Base-by-base conservation (phyloP, 2,888 invertebrate species). In the Invenusta paracnida region DNA sequence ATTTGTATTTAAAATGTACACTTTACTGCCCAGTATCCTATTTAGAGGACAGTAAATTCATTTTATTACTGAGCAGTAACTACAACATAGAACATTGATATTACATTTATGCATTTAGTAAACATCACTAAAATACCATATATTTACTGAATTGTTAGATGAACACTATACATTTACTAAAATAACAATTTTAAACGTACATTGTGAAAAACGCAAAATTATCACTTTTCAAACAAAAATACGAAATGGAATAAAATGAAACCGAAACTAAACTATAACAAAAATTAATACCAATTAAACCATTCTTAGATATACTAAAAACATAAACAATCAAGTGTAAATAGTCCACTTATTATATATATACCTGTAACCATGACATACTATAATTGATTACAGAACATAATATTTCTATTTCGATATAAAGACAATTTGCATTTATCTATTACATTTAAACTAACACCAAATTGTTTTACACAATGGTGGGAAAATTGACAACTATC, bases 311-410 rank as follows among this genome's bases (percentile, higher is more conserved):
- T 73, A 73, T 73, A 73, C n/a, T n/a, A n/a, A n/a, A n/a, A n/a
- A n/a, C n/a, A 73, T 73, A 73, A 73, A 73, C 73, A 73, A 73
- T 25, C 73, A 73, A 73, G 73, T 73, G 73, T 73, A 73, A 73
- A 73, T n/a, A n/a, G n/a, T n/a, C n/a, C n/a, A n/a, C n/a, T n/a
- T n/a, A n/a, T n/a, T n/a, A n/a, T n/a, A n/a, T n/a, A n/a, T n/a
- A n/a, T n/a, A n/a, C n/a, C n/a, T n/a, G n/a, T n/a, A n/a, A n/a
- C n/a, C n/a, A n/a, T n/a, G n/a, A n/a, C n/a, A n/a, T n/a, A n/a
- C n/a, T n/a, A n/a, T n/a, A n/a, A n/a, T n/a, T n/a, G n/a, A n/a
- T n/a, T n/a, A n/a, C n/a, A n/a, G n/a, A n/a, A n/a, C n/a, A n/a
- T n/a, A n/a, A n/a, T n/a, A n/a, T n/a, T n/a, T n/a, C n/a, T n/a